A percentile compares a stretch with the other conserved stretches of the same genome.
phyloP scores from a whole-genome alignment of 1,140 invertebrate species.

The Pseudobourletiella spinata region DNA sequence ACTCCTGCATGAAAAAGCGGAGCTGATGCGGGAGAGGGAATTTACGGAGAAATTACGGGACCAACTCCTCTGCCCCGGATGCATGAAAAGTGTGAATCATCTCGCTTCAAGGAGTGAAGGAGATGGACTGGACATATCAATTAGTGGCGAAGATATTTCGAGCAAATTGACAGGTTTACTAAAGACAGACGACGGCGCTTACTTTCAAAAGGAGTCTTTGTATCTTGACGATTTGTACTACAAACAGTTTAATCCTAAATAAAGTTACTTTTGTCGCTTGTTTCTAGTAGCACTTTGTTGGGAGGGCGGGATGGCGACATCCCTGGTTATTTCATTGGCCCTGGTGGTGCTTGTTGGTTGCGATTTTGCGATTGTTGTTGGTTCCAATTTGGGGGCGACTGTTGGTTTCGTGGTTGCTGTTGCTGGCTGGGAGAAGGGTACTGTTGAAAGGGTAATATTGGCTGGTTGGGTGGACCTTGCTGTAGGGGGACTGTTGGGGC shows the following conservation, averaged over 20 bases:
- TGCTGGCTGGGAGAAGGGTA: no score
- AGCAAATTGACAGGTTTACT: constrained; percentile 7
- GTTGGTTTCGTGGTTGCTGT: no score
- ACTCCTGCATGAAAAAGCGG: constrained; percentile 21
- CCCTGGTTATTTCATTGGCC: no score
- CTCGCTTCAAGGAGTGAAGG: constrained; percentile 5
- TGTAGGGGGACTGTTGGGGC: no score
- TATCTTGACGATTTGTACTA: constrained; percentile 15
- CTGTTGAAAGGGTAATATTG: no score
- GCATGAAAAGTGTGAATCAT: constrained; percentile 14
- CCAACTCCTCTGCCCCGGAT: constrained; percentile 30
- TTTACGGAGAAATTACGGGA: constrained; percentile 28
- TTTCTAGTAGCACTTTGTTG: no score
- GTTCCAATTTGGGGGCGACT: no score
- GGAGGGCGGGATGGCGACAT: no score
- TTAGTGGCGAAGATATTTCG: neutral
- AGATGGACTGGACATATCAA: constrained; percentile 16
- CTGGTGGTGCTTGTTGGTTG: no score
- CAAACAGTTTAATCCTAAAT: constrained; percentile 8
- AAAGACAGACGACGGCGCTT: neutral
- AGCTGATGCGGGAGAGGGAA: constrained; percentile 27
- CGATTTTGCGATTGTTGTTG: no score
- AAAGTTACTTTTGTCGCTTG: no score
- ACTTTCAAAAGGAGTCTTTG: constrained; percentile 9
- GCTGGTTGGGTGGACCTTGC: no score